phyloP scores from a whole-genome alignment of 2,797 vertebrate species.

The Muscicapa striata region DNA sequence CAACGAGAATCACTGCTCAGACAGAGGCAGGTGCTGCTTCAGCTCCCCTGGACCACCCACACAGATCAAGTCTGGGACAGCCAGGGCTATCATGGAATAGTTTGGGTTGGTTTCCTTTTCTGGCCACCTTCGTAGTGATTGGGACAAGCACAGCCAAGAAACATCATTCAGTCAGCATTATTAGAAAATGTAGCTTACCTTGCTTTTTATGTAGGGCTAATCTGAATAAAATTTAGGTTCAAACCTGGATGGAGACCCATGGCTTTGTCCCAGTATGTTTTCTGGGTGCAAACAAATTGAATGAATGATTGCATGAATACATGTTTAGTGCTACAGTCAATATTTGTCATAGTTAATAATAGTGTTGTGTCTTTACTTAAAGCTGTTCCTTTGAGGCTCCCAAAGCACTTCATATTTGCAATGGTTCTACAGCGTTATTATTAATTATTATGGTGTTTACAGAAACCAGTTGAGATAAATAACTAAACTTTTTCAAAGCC shows the following conservation, averaged over 20 bases:
- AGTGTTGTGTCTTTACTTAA: neutral
- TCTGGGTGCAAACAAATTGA: neutral
- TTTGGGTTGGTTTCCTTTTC: neutral
- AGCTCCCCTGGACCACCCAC: neutral
- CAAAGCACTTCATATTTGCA: neutral
- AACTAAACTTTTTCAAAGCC: neutral
- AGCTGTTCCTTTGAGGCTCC: neutral
- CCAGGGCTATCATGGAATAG: neutral
- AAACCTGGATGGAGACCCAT: neutral
- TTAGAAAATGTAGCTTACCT: neutral
- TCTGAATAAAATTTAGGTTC: neutral
- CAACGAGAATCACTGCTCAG: fast-evolving
- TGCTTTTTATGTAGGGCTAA: neutral
- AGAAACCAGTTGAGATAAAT: neutral
- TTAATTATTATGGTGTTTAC: neutral
- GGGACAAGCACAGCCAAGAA: neutral
- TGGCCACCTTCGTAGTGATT: neutral
- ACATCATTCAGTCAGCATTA: neutral
- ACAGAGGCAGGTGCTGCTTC: neutral
- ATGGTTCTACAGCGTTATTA: neutral
- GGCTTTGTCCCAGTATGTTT: neutral
- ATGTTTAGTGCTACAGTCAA: neutral
- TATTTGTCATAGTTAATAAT: neutral
- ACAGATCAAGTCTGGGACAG: neutral
- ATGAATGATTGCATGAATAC: neutral